These are phyloP conservation scores for Agonopterix alstromeriana DNA, from an alignment of 2,888 invertebrate species.

Conservation along the genomic window DNA sequence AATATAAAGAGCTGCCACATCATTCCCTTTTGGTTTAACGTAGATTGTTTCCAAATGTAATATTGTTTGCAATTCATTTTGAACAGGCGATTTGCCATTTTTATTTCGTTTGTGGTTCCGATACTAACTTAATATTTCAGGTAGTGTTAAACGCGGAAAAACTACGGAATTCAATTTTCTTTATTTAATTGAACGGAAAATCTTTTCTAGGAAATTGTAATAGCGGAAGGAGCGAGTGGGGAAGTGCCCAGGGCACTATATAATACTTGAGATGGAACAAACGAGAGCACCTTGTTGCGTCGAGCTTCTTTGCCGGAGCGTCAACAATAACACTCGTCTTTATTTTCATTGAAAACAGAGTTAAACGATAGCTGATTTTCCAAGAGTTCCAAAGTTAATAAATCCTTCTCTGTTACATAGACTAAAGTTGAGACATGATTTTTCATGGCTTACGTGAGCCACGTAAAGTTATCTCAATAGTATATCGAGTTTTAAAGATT, in stretches of 20 bases:
- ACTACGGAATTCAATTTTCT: conserved; percentile 52
- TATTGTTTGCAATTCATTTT: conserved; percentile 75
- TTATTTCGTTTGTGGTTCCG: conserved; percentile 53
- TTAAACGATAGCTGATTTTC: conserved; percentile 19
- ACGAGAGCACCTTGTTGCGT: conserved; percentile 48
- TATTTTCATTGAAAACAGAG: conserved; percentile 19
- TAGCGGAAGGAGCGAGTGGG: conserved; percentile 45
- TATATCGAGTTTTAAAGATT: background rate
- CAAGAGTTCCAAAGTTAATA: no score
- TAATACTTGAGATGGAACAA: conserved; percentile 58
- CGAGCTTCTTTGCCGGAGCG: conserved; percentile 40
- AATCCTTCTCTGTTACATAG: no score
- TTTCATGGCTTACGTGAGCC: no score
- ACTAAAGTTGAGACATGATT: no score
- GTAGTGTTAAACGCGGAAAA: conserved; percentile 33
- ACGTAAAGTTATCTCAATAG: no score
- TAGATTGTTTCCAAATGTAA: conserved; percentile 75
- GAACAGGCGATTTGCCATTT: conserved; percentile 65
- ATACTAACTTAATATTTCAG: conserved; percentile 55
- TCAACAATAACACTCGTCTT: conserved; percentile 48
- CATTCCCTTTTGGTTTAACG: conserved; percentile 75
- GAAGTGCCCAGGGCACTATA: conserved; percentile 51
- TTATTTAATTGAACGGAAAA: conserved; percentile 61
- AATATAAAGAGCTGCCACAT: conserved; percentile 77
- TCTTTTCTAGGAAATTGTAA: conserved; percentile 51